Evolutionary conservation across 2,888 invertebrate genomes (phyloP).

Genomic region (Melanotus villosus): DNA sequence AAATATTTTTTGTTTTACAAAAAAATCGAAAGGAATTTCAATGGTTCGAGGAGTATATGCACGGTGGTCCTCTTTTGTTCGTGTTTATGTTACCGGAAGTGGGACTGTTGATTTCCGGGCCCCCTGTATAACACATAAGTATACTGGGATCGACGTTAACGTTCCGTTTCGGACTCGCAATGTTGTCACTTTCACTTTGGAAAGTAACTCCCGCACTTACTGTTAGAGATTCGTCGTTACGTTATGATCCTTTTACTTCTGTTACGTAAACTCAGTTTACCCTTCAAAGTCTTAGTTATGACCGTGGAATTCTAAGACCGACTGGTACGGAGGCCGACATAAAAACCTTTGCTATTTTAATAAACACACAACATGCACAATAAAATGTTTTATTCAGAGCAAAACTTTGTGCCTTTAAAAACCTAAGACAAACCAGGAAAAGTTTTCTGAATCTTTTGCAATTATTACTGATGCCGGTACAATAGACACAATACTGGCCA

Average conservation of each 20-base stretch:
- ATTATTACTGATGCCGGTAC: too few relatives aligned
- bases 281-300: background rate
- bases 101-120: constrained; percentile 33
- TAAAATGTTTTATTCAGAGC: background rate
- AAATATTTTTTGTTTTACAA: too few relatives aligned
- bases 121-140: constrained; percentile 21
- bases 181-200: constrained; percentile 45
- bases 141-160: constrained; percentile 21
- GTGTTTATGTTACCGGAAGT: constrained; percentile 28
- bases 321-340: background rate
- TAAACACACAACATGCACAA: too few relatives aligned
- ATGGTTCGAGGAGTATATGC: too few relatives aligned
- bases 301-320: background rate
- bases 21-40: too few relatives aligned
- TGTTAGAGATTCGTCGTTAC: constrained; percentile 8
- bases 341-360: background rate
- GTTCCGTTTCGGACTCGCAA: background rate
- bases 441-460: too few relatives aligned
- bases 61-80: too few relatives aligned
- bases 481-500: too few relatives aligned
- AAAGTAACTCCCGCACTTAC: constrained; percentile 45
- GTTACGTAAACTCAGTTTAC: constrained; percentile 42
- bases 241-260: background rate
- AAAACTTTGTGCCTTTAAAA: background rate
- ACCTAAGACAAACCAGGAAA: too few relatives aligned